Base-by-base conservation (phyloP, 2,113 vertebrate genomes). In the Anthoscopus minutus region DNA sequence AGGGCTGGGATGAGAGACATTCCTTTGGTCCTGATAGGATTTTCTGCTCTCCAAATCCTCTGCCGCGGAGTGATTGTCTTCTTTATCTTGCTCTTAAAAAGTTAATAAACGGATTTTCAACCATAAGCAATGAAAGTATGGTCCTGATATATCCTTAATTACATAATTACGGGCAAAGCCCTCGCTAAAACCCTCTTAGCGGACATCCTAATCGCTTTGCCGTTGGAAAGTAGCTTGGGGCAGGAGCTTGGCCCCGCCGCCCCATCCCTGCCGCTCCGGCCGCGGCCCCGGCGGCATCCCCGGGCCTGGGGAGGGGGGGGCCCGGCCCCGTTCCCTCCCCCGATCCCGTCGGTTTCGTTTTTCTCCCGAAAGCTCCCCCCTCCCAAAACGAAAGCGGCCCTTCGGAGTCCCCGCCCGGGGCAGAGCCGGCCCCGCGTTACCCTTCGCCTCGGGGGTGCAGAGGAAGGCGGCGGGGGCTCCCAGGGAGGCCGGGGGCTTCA, bases 11-110 rank as follows among this genome's bases (percentile, higher is more conserved):
- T 98, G 99, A 37, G 98, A 96, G 94, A 95, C 91, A 72, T 95
- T 98, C 98, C 98, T 98, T 94, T 98, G 98, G 97, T 98, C 98
- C 97, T 98, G 98, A 88, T 98, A 98, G 89, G 98, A 96, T 98
- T 99, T 98, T 96, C 98, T 99, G 72, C 97, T 96, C 96, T 99
- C 99, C 87, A 98, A 97, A 97, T 99, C 99, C 93, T 99, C 99
- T 37, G 98, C 98, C 31, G 98, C 98, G 30, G 98, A 93, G 69
- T 98, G 96, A 94, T 94, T 98, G 97, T 98, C 98, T 92, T 98
- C 98, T 92, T 97, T 98, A 71, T 98, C 98, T 81, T 96, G 97
- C 84, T 99, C 99, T 97, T 97, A 97, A 97, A n/a, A 97, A 98
- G 97, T 94, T 73, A 97, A 98, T 96, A 98, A 98, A 97, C 92